A percentile compares a stretch with the other conserved stretches of the same genome.
Conservation (phyloP, 1,140 invertebrate genomes). For the Stenopsyche tienmushanensis region DNA sequence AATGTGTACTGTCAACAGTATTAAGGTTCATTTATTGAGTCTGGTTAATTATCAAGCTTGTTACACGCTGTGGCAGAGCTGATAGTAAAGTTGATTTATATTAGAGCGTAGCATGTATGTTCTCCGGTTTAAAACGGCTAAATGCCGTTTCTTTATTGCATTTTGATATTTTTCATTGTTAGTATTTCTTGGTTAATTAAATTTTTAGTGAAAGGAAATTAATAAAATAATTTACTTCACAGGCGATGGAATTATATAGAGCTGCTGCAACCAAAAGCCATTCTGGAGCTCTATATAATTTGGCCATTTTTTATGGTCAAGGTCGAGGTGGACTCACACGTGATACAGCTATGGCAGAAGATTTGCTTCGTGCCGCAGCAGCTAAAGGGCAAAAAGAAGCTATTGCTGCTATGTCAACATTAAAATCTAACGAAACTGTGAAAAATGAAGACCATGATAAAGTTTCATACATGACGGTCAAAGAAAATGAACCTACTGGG, state of each 20-base stretch:
- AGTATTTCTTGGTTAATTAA: neutral
- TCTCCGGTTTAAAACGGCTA: too few relatives aligned
- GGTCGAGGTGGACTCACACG: constrained; percentile 58
- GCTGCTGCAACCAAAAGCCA: constrained; percentile 60
- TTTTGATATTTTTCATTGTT: too few relatives aligned
- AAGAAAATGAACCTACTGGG: constrained; percentile 13
- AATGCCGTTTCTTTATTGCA: too few relatives aligned
- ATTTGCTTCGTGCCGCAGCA: constrained; percentile 59
- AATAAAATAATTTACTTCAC: constrained; percentile 30
- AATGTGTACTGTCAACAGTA: too few relatives aligned
- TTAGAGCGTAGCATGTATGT: too few relatives aligned
- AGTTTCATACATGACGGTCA: neutral
- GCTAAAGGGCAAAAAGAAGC: constrained; percentile 60
- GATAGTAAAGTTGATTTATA: too few relatives aligned
- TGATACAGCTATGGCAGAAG: constrained; percentile 52
- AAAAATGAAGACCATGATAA: neutral
- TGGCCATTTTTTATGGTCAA: constrained; percentile 64
- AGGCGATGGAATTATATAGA: constrained; percentile 63
- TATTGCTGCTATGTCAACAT: constrained; percentile 46
- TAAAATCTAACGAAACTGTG: neutral
- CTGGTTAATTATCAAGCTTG: too few relatives aligned
- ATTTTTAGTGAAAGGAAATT: neutral
- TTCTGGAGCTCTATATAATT: constrained; percentile 63
- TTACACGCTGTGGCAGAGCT: too few relatives aligned
- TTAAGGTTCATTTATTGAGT: too few relatives aligned